Conservation (phyloP, 2,797 vertebrate genomes). For the Gouania willdenowi region DNA sequence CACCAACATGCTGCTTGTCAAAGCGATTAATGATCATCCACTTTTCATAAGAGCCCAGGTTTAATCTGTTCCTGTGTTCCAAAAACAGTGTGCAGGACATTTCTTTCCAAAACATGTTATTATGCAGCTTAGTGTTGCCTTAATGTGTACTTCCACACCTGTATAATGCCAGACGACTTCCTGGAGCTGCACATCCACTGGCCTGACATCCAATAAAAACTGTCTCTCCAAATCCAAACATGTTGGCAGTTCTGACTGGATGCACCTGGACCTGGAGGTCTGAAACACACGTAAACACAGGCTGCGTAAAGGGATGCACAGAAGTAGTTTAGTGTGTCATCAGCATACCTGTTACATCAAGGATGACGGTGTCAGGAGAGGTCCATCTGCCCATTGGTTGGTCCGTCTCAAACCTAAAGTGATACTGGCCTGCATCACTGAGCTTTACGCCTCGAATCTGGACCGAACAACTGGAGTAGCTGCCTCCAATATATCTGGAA, state of each 20-base stretch:
- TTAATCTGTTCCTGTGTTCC: conserved; percentile 60
- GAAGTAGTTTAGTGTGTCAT: too few relatives aligned
- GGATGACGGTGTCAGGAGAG: conserved; percentile 68
- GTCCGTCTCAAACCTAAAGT: conserved; percentile 79
- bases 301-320: background rate
- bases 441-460: conserved; percentile 70
- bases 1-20: conserved; percentile 62
- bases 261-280: conserved; percentile 76
- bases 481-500: conserved; percentile 68
- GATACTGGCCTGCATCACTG: conserved; percentile 74
- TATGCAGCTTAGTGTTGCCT: too few relatives aligned
- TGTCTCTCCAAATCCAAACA: conserved; percentile 73
- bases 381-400: conserved; percentile 75
- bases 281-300: conserved; percentile 31
- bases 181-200: conserved; percentile 70
- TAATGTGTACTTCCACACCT: conserved; percentile 29
- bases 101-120: background rate
- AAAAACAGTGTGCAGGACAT: background rate
- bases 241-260: conserved; percentile 66
- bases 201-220: conserved; percentile 75
- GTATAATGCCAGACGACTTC: conserved; percentile 70
- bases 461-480: conserved; percentile 74
- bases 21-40: conserved; percentile 73
- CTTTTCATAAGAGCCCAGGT: conserved; percentile 69
- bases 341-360: conserved; percentile 77